These are phyloP conservation scores for Forbesichthys papilliferus DNA, from an alignment of 2,113 vertebrate species.

Conservation along the genomic window DNA sequence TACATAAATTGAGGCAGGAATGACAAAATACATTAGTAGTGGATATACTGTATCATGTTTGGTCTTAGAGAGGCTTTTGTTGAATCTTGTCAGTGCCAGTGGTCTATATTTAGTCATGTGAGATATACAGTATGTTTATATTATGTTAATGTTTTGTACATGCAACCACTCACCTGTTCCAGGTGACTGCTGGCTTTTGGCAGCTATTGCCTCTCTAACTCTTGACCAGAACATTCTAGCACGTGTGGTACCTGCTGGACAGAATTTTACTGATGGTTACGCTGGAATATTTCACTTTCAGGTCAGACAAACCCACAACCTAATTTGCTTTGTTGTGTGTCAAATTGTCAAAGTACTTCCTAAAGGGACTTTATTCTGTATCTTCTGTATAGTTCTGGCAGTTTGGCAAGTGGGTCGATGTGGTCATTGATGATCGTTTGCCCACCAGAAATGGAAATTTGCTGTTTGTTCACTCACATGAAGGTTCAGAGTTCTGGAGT, in stretches of 20 bases:
- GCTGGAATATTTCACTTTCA: conserved; percentile 88
- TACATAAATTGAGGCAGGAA: not conserved
- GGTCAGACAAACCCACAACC: conserved; percentile 51
- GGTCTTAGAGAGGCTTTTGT: not conserved
- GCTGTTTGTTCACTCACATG: conserved; percentile 58
- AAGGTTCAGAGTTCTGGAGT: conserved; percentile 68
- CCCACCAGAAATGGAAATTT: conserved; percentile 68
- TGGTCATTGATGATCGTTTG: conserved; percentile 78
- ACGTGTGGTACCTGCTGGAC: conserved; percentile 78
- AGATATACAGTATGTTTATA: not conserved
- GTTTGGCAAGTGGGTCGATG: conserved; percentile 78
- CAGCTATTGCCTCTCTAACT: conserved; percentile 86
- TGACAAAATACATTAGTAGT: not conserved
- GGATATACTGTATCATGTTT: not conserved
- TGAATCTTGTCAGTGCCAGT: not conserved
- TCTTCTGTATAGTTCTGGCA: conserved; percentile 75
- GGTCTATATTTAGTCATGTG: not conserved
- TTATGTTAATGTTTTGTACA: not conserved
- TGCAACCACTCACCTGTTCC: not conserved
- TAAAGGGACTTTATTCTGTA: conserved; percentile 3
- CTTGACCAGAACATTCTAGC: conserved; percentile 74
- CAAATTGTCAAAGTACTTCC: not conserved
- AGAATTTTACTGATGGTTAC: conserved; percentile 76
- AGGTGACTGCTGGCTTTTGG: conserved; percentile 83
- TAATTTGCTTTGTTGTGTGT: not conserved